phyloP scores from a whole-genome alignment of 2,797 vertebrate genomes.

The Anguilla marmorata region DNA sequence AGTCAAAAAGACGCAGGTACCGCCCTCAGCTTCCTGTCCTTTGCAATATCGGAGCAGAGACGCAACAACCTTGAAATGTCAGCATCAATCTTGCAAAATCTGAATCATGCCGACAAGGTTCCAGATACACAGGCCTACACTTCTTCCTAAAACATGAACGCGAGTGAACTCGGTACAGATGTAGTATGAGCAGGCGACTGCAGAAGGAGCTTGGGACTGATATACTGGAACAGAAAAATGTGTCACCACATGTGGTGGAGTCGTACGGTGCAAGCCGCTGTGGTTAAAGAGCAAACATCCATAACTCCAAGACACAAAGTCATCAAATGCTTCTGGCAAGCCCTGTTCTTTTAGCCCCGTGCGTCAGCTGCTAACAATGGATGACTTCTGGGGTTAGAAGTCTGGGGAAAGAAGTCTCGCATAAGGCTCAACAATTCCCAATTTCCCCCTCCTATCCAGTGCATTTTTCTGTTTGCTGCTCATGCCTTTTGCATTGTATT shows the following conservation, averaged over 20 bases:
- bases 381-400: not conserved
- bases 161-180: not conserved
- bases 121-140: not conserved
- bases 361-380: not conserved
- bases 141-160: not conserved
- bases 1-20: not conserved
- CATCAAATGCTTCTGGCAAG: conserved; percentile 1
- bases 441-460: not conserved
- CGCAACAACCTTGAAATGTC: not conserved
- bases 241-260: not conserved
- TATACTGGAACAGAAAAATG: not conserved
- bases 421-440: not conserved
- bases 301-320: not conserved
- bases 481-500: not conserved
- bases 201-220: not conserved
- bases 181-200: not conserved
- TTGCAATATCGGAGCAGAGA: not conserved
- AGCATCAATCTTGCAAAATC: not conserved
- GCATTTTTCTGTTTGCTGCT: not conserved
- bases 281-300: not conserved
- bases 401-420: not conserved
- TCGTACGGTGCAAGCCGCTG: not conserved
- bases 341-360: not conserved
- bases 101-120: not conserved
- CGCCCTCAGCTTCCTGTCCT: not conserved